Base-by-base conservation (phyloP, 2,113 vertebrate genomes). In the Petrocephalus microphthalmus region DNA sequence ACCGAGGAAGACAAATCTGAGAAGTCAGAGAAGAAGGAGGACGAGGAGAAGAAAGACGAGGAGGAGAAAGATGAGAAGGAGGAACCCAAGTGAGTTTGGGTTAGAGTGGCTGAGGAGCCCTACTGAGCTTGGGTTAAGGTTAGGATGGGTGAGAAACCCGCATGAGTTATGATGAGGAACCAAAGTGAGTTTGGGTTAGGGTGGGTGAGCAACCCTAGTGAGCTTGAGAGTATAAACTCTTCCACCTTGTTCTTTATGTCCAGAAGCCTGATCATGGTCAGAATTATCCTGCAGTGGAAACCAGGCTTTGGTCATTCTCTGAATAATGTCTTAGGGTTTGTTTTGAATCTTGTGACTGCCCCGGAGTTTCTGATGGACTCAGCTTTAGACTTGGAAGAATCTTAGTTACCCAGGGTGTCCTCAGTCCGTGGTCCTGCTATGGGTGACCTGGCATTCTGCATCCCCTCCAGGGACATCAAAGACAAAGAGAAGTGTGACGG, bases 61-160 rank as follows among this genome's bases (percentile, higher is more conserved):
- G 98, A 99, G 93, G 98, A 99, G 94, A 99, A 99, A 94, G 98
- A 99, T 94, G 98, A 99, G 90, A 99, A 98, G 91, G 98, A 99
- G 89, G 98, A 99, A 78, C 95, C 97, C 84, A 98, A 98, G 98
- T 99, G 90, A 96, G 96, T 94, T 0, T 6, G 2, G 20, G 45
- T 11, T 29, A 64, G 60, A 42, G 42, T 42, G 42, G 42, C 42
- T 42, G 98, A 99, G 89, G 98, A 99, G 71, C 95, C 97, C 84
- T 98, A 98, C 98, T 99, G 90, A 96, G 96, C 94, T 0, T 6
- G 2, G 20, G 45, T 22, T 29, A 64, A n/a, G 60, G 20, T 60
- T n/a, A 25, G 57, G 22, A n/a, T 49, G 2, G 47, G 47, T 49
- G 47, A 42, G 1, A 42, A 42, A 42, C 42, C 42, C 42, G 42